These are phyloP conservation scores for Aldabrachelys gigantea DNA, from an alignment of 2,113 vertebrate genomes.

Conservation along the genomic window DNA sequence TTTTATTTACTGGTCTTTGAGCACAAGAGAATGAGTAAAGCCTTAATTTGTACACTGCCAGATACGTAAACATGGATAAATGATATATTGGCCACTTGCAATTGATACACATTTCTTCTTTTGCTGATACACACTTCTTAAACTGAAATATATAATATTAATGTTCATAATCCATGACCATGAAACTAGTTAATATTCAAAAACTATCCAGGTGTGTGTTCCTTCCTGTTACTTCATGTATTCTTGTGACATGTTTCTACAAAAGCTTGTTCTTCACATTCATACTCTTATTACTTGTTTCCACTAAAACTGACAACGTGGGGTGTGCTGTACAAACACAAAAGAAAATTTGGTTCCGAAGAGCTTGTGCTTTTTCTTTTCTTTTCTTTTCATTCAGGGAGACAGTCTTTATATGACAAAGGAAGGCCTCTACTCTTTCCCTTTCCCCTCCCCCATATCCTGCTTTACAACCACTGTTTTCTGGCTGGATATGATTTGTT, in stretches of 20 bases:
- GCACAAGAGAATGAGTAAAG: not conserved
- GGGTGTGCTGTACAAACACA: not conserved
- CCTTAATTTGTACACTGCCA: not conserved
- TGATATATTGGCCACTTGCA: not conserved
- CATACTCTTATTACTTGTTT: not conserved
- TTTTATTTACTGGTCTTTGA: not conserved
- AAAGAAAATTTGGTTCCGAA: not conserved
- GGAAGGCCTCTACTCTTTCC: not conserved
- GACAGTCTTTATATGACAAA: not conserved
- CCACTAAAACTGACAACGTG: not conserved
- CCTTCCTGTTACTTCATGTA: not conserved
- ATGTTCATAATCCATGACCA: not conserved
- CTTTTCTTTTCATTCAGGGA: too few relatives aligned
- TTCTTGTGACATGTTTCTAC: not conserved
- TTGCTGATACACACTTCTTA: not conserved
- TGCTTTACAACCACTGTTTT: too few relatives aligned
- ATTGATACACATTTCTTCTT: not conserved
- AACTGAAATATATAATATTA: not conserved
- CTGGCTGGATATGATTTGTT: not conserved
- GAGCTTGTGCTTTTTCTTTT: not conserved
- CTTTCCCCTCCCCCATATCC: too few relatives aligned
- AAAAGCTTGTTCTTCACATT: not conserved
- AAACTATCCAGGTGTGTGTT: too few relatives aligned
- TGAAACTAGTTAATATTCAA: not conserved
- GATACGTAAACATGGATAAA: not conserved